Evolutionary conservation across 2,113 vertebrate genomes (phyloP).

Genomic region (Pogona vitticeps): DNA sequence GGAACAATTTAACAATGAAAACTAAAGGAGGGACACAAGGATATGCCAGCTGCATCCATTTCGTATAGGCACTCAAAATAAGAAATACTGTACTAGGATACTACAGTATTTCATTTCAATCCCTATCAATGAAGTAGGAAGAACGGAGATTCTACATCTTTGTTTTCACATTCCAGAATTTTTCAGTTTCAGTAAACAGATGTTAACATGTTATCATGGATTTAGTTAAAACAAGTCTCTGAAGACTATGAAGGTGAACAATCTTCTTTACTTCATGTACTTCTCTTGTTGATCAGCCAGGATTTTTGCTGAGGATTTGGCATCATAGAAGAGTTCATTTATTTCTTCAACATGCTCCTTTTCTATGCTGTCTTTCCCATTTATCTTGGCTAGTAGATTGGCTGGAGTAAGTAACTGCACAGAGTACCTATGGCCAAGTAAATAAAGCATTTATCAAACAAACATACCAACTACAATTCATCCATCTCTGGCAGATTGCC

Average conservation of each 20-base stretch:
- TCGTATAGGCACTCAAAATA: constrained; percentile 16
- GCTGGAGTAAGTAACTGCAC: constrained; percentile 95
- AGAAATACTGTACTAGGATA: constrained; percentile 31
- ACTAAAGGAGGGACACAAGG: constrained; percentile 35
- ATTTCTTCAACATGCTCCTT: constrained; percentile 97
- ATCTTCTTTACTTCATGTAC: constrained; percentile 90
- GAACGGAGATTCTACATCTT: constrained; percentile 11
- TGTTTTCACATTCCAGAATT: constrained; percentile 58
- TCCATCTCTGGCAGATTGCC: too few species aligned
- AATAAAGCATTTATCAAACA: neutral
- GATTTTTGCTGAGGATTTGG: constrained; percentile 97
- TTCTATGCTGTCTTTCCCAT: constrained; percentile 94
- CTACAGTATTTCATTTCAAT: constrained; percentile 35
- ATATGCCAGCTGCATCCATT: constrained; percentile 10
- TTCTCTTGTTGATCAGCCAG: constrained; percentile 97
- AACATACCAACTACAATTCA: constrained; percentile 21
- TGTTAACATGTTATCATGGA: constrained; percentile 30
- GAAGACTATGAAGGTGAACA: constrained; percentile 35
- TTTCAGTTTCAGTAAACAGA: constrained; percentile 54
- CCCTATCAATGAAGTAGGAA: constrained; percentile 15
- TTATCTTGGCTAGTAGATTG: constrained; percentile 91
- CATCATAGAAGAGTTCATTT: constrained; percentile 98
- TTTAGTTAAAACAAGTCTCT: constrained; percentile 48
- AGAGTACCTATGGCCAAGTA: constrained; percentile 82
- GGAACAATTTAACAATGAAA: constrained; percentile 39